Evolutionary conservation across 1,140 invertebrate genomes (phyloP), one percentile per base, ranked within the genome.

Genomic region (Pararge aegeria): DNA sequence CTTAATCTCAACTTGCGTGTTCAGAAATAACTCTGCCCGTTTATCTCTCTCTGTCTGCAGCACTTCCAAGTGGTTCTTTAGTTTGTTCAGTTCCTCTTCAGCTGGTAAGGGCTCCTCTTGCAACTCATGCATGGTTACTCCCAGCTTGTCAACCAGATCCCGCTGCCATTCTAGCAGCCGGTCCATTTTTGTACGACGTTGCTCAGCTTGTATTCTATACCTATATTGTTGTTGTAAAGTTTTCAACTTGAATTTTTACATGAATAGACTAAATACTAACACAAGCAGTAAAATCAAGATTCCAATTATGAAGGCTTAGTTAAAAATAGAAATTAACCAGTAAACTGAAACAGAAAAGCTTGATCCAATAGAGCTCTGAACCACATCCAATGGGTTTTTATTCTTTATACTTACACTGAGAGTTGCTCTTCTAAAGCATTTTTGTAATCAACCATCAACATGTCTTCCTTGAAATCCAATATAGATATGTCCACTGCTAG

Each of bases 21-120:
- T 87, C 16, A 87, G 79, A 51, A 92, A 93, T 52, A 85, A 79
- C 46, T 88, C 86, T 27, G 90, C 81, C 12, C 92, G 79, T 54
- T 90, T 90, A 61, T 91, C 89, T 38, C 91, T 90, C 62, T 93
- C 91, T 1, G 66, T 74, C 63, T 93, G 91, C 48, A 93, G 73
- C n/a, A 86, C 78, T 61, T 91, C 82, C 12, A 94, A 73, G 40
- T 92, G 89, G 4, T 73, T 56, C 50, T 90, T 84, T 19, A 93
- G 82, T 52, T 86, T 83, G 6, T 90, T 81, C 16, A 94, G 61
- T 48, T 93, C 89, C 46, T 90, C 82, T 27, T 91, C 85, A 0
- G 87, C 75, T 2, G 92, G 92, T 12, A 93, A 57, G 0, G 91
- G 91, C 4, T 87, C 69, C 21, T 89, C 86, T 13, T 79, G 69